Evolutionary conservation across 2,113 vertebrate species (phyloP).

Genomic region (Pluvianellus socialis): DNA sequence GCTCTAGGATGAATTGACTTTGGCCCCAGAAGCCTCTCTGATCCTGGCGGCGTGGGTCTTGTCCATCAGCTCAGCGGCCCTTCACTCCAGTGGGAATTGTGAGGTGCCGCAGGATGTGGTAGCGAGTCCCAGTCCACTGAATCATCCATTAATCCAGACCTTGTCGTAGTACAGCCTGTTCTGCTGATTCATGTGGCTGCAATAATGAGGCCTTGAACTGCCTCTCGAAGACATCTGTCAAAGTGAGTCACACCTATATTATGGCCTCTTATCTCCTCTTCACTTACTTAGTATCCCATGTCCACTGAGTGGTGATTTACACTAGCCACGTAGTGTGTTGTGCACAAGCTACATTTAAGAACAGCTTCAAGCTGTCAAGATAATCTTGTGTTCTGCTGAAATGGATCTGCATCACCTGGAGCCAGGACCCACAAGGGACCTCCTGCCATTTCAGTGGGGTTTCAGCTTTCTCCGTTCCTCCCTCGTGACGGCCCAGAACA

Average conservation of each 20-base stretch:
- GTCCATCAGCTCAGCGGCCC: not conserved
- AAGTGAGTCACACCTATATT: not conserved
- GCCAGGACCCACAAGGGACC: constrained; percentile 56
- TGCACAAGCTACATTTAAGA: not conserved
- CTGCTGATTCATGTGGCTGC: not conserved
- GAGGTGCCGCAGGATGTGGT: not conserved
- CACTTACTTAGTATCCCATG: constrained; percentile 11
- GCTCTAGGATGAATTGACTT: not conserved
- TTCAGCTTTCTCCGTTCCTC: constrained; percentile 39
- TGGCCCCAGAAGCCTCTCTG: not conserved
- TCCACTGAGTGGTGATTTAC: constrained; percentile 17
- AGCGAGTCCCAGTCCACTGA: not conserved
- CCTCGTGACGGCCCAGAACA: not conserved
- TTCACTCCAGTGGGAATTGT: not conserved
- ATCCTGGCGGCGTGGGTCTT: not conserved
- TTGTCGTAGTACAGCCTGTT: not conserved
- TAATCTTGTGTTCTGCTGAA: constrained; percentile 38
- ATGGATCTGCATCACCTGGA: not conserved
- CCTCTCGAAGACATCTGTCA: not conserved
- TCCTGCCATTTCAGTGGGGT: not conserved
- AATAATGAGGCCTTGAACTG: not conserved
- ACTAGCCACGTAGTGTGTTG: not conserved
- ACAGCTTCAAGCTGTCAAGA: constrained; percentile 46
- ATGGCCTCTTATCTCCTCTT: not conserved
- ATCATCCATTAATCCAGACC: not conserved